Conservation (phyloP, 1,140 invertebrate genomes). For the Cydia splendana region DNA sequence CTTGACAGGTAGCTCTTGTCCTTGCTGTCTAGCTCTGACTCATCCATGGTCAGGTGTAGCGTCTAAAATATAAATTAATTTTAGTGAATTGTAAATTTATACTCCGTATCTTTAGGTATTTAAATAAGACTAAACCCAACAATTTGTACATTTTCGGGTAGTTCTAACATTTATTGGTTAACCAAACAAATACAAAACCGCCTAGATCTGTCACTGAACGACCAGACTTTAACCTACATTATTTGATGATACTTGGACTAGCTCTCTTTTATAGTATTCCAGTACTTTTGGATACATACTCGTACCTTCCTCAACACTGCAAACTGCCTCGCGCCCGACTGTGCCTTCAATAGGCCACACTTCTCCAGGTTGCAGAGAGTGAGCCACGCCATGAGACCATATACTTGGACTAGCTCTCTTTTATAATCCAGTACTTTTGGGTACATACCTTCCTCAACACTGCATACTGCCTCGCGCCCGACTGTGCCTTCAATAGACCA, state of each 20-base stretch:
- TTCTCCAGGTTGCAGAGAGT: conserved; percentile 94
- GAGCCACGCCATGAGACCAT: conserved; percentile 92
- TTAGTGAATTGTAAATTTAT: no score
- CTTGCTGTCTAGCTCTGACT: conserved; percentile 90
- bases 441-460: conserved; percentile 83
- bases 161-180: no score
- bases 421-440: conserved; percentile 94
- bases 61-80: conserved; percentile 77
- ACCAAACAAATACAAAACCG: no score
- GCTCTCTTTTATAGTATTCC: no score
- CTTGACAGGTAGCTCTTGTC: conserved; percentile 97
- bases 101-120: no score
- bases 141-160: no score
- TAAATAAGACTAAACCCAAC: no score
- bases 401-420: conserved; percentile 94
- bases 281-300: conserved; percentile 58
- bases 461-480: conserved; percentile 84
- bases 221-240: no score
- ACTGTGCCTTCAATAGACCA: conserved; percentile 88
- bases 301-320: conserved; percentile 86
- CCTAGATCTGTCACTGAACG: no score
- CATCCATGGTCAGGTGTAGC: conserved; percentile 91
- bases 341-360: conserved; percentile 88
- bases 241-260: no score
- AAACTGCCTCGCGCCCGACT: conserved; percentile 85